Evolutionary conservation across 92 coral and sea anemone genomes (phyloP).

Genomic region (Zoanthus solanderi): DNA sequence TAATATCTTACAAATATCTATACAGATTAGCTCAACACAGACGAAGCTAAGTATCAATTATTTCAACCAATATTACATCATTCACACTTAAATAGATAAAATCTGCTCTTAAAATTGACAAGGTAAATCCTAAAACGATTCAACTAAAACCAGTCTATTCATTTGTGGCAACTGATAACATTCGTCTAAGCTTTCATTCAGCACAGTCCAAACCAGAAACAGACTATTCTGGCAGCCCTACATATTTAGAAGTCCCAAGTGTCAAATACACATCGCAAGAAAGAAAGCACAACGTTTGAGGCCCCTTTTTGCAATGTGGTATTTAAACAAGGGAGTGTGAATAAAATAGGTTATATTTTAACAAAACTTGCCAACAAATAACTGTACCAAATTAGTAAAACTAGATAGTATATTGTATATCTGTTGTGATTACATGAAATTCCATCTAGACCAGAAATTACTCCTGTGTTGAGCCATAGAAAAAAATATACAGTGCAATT

Average conservation of each 20-base stretch:
- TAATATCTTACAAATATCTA: constrained; percentile 36
- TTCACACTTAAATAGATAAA: constrained; percentile 1
- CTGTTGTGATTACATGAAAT: background rate
- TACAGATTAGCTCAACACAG: constrained; percentile 48
- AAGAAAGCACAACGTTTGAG: no score
- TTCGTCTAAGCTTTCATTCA: background rate
- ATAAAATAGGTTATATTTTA: no score
- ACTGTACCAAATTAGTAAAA: no score
- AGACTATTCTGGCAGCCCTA: background rate
- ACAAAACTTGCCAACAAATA: no score
- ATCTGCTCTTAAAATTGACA: background rate
- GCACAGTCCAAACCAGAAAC: background rate
- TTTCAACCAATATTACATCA: background rate
- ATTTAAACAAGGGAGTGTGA: no score
- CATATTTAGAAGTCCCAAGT: background rate
- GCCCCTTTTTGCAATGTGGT: no score
- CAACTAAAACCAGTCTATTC: background rate
- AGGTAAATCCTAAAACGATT: background rate
- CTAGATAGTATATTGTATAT: background rate
- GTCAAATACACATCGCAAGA: no score
- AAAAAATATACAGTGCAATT: constrained; percentile 44
- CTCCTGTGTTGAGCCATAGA: constrained; percentile 36
- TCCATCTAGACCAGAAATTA: constrained; percentile 6
- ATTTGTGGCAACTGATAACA: background rate
- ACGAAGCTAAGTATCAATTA: background rate